Percentiles rank a stretch among this genome's conserved stretches.
Evolutionary conservation across 2,888 invertebrate species (phyloP).

Genomic region (Microplitis manilae): DNA sequence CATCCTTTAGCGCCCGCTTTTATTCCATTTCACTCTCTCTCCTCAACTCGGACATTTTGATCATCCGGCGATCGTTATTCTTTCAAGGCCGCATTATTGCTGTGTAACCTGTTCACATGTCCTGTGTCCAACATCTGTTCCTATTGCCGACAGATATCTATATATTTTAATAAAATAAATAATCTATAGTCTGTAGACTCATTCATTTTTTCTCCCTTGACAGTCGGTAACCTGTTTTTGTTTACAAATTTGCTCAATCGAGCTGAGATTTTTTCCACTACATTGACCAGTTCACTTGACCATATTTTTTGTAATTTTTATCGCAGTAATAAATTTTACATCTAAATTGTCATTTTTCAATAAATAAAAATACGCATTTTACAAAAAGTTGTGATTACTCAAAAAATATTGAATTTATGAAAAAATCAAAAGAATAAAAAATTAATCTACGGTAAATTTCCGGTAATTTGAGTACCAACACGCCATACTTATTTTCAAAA

Average conservation of each 20-base stretch:
- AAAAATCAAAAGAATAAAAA: no score
- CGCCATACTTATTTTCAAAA: background rate
- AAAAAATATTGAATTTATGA: no score
- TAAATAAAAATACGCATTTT: no score
- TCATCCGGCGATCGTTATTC: background rate
- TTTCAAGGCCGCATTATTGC: background rate
- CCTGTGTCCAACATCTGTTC: background rate
- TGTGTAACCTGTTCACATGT: background rate
- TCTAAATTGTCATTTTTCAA: background rate
- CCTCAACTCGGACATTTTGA: no score
- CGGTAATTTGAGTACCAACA: background rate
- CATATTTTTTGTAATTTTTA: background rate
- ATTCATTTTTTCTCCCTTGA: background rate
- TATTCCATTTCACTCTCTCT: background rate
- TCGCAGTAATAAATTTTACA: background rate
- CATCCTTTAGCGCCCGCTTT: background rate
- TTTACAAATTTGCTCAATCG: constrained; percentile 31
- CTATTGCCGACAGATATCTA: background rate
- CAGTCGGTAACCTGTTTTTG: constrained; percentile 35
- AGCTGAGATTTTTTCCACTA: constrained; percentile 15
- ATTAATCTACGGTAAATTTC: background rate
- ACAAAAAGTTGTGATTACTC: no score
- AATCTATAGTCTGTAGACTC: background rate
- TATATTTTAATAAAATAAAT: background rate
- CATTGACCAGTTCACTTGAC: background rate